Evolutionary conservation across 2,797 vertebrate species (phyloP), one percentile per base, ranked within the genome.

Genomic region (Hylomyscus alleni): DNA sequence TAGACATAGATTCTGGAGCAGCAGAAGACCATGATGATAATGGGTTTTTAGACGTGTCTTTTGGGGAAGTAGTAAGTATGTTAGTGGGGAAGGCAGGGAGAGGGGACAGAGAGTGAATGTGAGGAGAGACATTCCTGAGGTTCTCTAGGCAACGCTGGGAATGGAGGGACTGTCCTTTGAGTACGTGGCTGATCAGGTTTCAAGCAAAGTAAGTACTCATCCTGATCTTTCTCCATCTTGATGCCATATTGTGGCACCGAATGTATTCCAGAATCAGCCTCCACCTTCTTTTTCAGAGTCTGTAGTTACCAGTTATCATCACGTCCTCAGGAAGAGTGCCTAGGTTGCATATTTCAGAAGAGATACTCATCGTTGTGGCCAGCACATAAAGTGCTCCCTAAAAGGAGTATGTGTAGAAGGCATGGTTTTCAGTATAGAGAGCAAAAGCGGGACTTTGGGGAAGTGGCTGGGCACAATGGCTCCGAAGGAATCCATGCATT

Each of bases 221-320:
- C 2, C 40, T 22, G 11, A n/a, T 29, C 29, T 40, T n/a, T 15
- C 54, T 60, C 19, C 40, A 47, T 40, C 67, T 9, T 0, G 15
- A 31, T 2, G 10, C 50, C 24, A 26, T 1, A 24, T 6, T 54
- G 24, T 12, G n/a, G 9, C 15, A 0, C 56, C 24, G 2, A 26
- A 0, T 24, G 22, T 3, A 29, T 37, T 69, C 67, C 19, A 37
- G 20, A 83, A 44, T 11, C 37, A 44, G 26, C 52, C n/a, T 52
- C 34, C 34, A 1, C 15, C 22, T 20, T 40, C 31, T 6, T 72
- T 69, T 52, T 54, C 15, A 40, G 67, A 75, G 26, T 56, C 86
- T 73, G 9, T 19, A 2, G n/a, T 44, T 58, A 56, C 15, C 24
- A 19, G 40, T 88, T 29, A 6, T 22, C 19, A 50, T 2, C 83